Base-by-base conservation (phyloP, 2,888 invertebrate species). In the Aphidius colemani region DNA sequence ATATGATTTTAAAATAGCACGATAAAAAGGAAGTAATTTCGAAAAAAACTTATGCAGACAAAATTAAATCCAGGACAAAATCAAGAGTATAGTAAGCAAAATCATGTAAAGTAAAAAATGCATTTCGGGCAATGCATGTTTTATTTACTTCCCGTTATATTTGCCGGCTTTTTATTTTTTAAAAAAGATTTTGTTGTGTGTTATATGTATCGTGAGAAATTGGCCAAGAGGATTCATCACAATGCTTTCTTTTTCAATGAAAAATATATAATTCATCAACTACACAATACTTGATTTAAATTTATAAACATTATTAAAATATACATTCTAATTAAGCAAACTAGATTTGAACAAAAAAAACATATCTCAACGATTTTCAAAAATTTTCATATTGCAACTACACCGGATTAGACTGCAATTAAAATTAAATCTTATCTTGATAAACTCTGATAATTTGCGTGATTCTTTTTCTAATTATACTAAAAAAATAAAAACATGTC, bases 201-300 rank as follows among this genome's bases (percentile, higher is more conserved):
- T 30, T 30, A 30, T 30, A 5, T 70, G 70, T 74, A 74, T 71
- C 76, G 76, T 78, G 78, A 72, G 76, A 78, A 78, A 74, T 78
- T 73, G 70, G 67, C 57, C 57, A 57, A n/a, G 46, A 57, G 55
- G 30, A 30, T 30, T 55, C n/a, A 40, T 43, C 13, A 46, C 46
- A 30, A 46, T 46, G 57, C 57, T 57, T 57, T 57, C 57, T 57
- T 57, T 57, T 57, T 57, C 57, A 57, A 57, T 57, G 57, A 57
- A 57, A 57, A 57, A 45, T 39, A 39, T 46, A 46, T 46, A 7
- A 40, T 30, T 43, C 9, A 18, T 39, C 18, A 30, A n/a, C 53
- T 10, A 7, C 18, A 30, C 30, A 30, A 30, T 30, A 30, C 30
- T 30, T 30, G 30, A 5, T 30, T 30, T 30, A 5, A 30, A 30